Evolutionary conservation across 2,888 invertebrate species (phyloP).

Genomic region (Acanthosepion esculentum): DNA sequence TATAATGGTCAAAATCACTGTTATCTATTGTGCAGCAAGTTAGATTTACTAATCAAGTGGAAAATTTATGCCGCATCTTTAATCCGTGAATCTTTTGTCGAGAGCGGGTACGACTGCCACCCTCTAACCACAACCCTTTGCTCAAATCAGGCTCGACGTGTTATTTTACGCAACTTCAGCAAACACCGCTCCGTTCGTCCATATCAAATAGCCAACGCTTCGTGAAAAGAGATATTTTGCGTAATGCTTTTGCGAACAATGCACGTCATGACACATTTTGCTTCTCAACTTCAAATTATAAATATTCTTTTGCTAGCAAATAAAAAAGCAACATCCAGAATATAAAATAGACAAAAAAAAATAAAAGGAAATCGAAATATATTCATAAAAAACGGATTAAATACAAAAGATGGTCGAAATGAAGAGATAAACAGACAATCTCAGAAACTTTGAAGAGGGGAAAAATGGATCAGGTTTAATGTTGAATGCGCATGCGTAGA

Average conservation of each 20-base stretch:
- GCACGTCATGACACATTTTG: not conserved
- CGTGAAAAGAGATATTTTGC: constrained; percentile 9
- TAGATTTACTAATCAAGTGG: too few species aligned
- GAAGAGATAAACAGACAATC: too few species aligned
- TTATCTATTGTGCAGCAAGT: too few species aligned
- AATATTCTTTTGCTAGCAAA: not conserved
- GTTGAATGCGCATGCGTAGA: too few species aligned
- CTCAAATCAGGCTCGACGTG: not conserved
- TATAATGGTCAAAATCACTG: too few species aligned
- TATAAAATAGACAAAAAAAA: not conserved
- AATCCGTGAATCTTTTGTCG: too few species aligned
- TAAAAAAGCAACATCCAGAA: not conserved
- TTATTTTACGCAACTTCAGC: not conserved
- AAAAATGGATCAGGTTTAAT: too few species aligned
- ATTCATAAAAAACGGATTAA: too few species aligned
- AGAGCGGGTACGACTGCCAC: too few species aligned
- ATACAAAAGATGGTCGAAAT: too few species aligned
- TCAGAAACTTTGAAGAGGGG: too few species aligned
- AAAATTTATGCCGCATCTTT: too few species aligned
- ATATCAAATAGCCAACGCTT: not conserved
- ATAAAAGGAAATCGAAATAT: not conserved
- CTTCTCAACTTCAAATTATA: not conserved
- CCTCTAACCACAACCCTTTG: not conserved
- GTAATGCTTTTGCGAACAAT: not conserved
- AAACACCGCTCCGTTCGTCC: not conserved